A percentile compares a stretch with the other conserved stretches of the same genome.
phyloP scores from a whole-genome alignment of 37 sponge, comb jelly and placozoan species.

The Bolinopsis microptera region DNA sequence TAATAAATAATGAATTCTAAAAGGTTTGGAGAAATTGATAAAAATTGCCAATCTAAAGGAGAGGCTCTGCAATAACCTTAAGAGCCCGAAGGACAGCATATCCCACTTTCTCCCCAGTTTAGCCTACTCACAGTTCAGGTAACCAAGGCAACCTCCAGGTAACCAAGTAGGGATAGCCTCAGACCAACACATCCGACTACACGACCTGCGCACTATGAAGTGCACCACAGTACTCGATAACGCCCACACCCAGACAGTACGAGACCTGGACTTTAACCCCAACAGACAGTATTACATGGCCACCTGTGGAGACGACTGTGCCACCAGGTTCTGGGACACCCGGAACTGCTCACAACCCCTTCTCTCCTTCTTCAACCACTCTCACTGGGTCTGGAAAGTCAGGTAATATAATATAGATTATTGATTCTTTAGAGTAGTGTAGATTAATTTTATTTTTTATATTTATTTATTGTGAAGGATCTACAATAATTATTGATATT shows the following conservation, averaged over 20 bases:
- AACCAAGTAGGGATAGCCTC: slow-evolving; percentile 53
- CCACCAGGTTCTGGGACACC: slow-evolving; percentile 89
- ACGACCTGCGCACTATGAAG: slow-evolving; percentile 55
- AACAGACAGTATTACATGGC: slow-evolving; percentile 87
- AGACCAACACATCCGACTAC: slow-evolving; percentile 55
- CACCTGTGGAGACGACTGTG: slow-evolving; percentile 97
- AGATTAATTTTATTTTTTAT: no score
- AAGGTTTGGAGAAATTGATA: no score
- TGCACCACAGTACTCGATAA: slow-evolving; percentile 36
- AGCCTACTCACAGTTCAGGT: no score
- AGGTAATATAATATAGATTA: background rate
- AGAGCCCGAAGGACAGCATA: no score
- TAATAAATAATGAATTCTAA: no score
- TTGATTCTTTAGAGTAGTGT: background rate
- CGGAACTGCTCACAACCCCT: slow-evolving; percentile 79
- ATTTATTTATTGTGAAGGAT: no score
- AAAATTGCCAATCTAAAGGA: no score
- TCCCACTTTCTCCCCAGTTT: no score
- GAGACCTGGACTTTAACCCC: slow-evolving; percentile 87
- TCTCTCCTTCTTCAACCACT: slow-evolving; percentile 79
- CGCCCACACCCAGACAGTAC: slow-evolving; percentile 10
- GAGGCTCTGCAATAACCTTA: no score
- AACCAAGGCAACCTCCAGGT: no score
- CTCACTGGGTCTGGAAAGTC: slow-evolving; percentile 77
- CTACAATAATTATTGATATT: background rate